Percentiles rank a stretch among this genome's conserved stretches.
These are phyloP conservation scores for Geotrypetes seraphini DNA, from an alignment of 2,797 vertebrate species.

Conservation along the genomic window DNA sequence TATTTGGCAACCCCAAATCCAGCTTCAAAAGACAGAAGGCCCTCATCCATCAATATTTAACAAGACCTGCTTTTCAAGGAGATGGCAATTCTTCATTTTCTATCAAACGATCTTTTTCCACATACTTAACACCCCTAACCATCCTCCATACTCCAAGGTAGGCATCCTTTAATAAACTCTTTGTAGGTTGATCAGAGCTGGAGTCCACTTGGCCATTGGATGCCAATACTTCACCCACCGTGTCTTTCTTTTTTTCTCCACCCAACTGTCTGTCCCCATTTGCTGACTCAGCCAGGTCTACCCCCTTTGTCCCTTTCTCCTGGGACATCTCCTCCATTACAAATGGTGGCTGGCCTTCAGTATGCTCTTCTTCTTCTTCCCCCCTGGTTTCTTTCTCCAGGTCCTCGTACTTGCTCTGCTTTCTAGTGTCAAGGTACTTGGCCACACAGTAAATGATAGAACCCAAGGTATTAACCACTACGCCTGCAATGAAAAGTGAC, in stretches of 20 bases:
- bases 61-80: constrained; percentile 51
- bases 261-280: constrained; percentile 1
- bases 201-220: constrained; percentile 37
- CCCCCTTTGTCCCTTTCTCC: constrained; percentile 30
- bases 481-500: constrained; percentile 80
- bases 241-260: constrained; percentile 19
- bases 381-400: constrained; percentile 66
- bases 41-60: background rate
- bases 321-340: constrained; percentile 42
- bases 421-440: constrained; percentile 81
- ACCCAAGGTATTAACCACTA: constrained; percentile 89
- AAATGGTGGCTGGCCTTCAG: constrained; percentile 38
- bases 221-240: constrained; percentile 17
- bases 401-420: constrained; percentile 79
- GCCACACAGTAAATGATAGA: constrained; percentile 88
- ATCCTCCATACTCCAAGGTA: constrained; percentile 82
- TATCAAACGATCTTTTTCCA: constrained; percentile 81
- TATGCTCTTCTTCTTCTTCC: constrained; percentile 37
- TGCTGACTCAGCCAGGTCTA: constrained; percentile 16
- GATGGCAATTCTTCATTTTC: constrained; percentile 87
- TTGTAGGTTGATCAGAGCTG: constrained; percentile 26
- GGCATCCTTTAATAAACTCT: constrained; percentile 58
- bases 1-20: background rate
- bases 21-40: constrained; percentile 1
- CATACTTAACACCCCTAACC: constrained; percentile 72